A percentile compares a stretch with the other conserved stretches of the same genome.
phyloP scores from a whole-genome alignment of 2,888 invertebrate genomes.

The Calameuta pallipes region DNA sequence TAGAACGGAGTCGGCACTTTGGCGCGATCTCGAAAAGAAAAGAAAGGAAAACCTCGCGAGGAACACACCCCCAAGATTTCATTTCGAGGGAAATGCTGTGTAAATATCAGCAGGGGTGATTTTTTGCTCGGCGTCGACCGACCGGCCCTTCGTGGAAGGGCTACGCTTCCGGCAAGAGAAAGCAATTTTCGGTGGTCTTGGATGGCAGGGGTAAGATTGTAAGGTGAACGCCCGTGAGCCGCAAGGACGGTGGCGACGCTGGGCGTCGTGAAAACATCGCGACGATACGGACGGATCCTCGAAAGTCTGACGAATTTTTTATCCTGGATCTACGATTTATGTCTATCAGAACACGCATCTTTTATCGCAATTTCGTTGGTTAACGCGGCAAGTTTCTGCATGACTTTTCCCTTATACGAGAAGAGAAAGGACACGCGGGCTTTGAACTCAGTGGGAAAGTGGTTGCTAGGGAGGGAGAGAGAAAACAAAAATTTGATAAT shows the following conservation, averaged over 20 bases:
- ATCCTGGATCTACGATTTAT: not conserved
- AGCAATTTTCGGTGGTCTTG: not conserved
- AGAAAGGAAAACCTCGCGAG: slow-evolving; percentile 23
- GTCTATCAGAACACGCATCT: not conserved
- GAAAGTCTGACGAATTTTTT: not conserved
- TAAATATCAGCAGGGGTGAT: slow-evolving; percentile 34
- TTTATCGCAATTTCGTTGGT: not conserved
- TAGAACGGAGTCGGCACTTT: not conserved
- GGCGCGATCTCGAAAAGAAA: slow-evolving; percentile 7
- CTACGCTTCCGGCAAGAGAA: not conserved
- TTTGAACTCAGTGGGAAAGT: slow-evolving; percentile 5
- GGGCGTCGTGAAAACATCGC: not conserved
- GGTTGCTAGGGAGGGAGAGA: not conserved
- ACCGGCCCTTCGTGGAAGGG: not conserved
- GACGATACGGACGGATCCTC: not conserved
- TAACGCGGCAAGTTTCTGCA: not conserved
- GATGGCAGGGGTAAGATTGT: not conserved
- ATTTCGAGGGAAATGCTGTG: slow-evolving; percentile 42
- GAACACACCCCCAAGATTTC: slow-evolving; percentile 35
- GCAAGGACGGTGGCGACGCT: not conserved
- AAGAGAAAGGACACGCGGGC: not conserved
- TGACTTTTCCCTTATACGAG: not conserved
- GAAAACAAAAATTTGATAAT: not conserved
- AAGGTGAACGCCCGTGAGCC: not conserved
- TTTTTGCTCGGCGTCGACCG: slow-evolving; percentile 15